These are phyloP conservation scores for Lasaia peninsularis DNA, from an alignment of 1,140 invertebrate species.

Conservation along the genomic window DNA sequence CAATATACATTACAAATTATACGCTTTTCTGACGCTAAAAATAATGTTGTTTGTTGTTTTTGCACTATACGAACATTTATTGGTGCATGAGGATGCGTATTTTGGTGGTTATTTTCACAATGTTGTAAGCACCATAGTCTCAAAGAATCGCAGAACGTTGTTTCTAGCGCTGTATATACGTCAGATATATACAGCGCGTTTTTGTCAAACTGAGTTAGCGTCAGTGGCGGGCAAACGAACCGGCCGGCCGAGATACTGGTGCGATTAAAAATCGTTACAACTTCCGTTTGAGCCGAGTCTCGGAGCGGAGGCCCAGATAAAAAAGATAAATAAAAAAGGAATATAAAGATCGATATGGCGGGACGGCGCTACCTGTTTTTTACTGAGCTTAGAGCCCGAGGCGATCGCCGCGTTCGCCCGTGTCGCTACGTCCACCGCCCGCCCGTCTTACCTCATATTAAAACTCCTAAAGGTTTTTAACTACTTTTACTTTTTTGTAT, in stretches of 20 bases:
- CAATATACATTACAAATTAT: too few relatives aligned
- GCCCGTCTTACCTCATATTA: neutral
- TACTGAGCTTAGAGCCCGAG: constrained; percentile 52
- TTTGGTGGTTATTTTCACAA: too few relatives aligned
- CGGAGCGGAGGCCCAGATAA: constrained; percentile 62
- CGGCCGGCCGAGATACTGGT: constrained; percentile 64
- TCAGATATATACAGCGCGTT: too few relatives aligned
- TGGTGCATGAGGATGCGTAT: too few relatives aligned
- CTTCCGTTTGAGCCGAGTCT: constrained; percentile 68
- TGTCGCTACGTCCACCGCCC: constrained; percentile 22
- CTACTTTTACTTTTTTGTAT: neutral
- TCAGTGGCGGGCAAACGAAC: constrained; percentile 35
- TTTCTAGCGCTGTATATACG: constrained; percentile 17
- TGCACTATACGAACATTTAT: too few relatives aligned
- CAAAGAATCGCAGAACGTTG: neutral
- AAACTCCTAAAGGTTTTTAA: neutral
- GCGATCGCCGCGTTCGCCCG: constrained; percentile 37
- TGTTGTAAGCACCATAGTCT: neutral
- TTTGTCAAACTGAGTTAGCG: too few relatives aligned
- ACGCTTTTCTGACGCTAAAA: too few relatives aligned
- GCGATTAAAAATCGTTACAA: constrained; percentile 76
- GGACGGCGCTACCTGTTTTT: constrained; percentile 73
- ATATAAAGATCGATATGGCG: constrained; percentile 73
- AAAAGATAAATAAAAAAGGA: constrained; percentile 75
- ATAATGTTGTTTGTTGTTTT: too few relatives aligned